Base-by-base conservation (phyloP, 2,888 invertebrate genomes). In the Drosophila testacea region DNA sequence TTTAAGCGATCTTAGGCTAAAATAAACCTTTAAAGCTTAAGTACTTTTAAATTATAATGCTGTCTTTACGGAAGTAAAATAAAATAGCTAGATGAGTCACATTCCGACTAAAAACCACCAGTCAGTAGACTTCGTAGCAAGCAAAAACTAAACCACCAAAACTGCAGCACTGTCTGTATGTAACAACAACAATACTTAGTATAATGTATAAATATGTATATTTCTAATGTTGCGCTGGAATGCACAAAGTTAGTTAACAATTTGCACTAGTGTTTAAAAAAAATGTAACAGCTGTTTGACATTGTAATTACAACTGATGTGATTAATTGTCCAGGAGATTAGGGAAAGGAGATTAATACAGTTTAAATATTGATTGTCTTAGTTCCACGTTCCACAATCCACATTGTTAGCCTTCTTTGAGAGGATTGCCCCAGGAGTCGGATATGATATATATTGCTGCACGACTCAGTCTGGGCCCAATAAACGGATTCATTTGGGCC, bases 401-500 rank as follows among this genome's bases (percentile, higher is more conserved):
- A 36, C 13, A 5, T 39, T n/a, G n/a, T n/a, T 71, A 80, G 59
- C 70, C 76, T 3, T 78, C 62, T 38, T 48, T 30, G 0, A 91
- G 32, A 5, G 78, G 68, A 65, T 89, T 90, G 3, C 91, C 96
- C 97, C 97, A 97, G 93, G 96, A 95, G 69, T 93, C 93, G n/a
- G 96, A 95, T 93, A 97, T 96, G 91, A 97, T 94, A 73, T 96
- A 93, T 62, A 97, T 93, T 0, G 96, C 95, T 44, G 94, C 94
- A 80, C 94, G 94, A 81, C 94, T 93, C 5, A 98, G 93, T 93
- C 95, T 95, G 56, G 97, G 98, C 32, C 97, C 98, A 76, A 98
- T 95, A 59, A 98, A 93, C 0, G 98, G 98, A 93, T 98, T 98
- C 97, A 98, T 97, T 93, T 98, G 98, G 4, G 97, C 96, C 95